A percentile compares a stretch with the other conserved stretches of the same genome.
Evolutionary conservation across 2,113 vertebrate genomes (phyloP).

Genomic region (Pycnonotus jocosus): DNA sequence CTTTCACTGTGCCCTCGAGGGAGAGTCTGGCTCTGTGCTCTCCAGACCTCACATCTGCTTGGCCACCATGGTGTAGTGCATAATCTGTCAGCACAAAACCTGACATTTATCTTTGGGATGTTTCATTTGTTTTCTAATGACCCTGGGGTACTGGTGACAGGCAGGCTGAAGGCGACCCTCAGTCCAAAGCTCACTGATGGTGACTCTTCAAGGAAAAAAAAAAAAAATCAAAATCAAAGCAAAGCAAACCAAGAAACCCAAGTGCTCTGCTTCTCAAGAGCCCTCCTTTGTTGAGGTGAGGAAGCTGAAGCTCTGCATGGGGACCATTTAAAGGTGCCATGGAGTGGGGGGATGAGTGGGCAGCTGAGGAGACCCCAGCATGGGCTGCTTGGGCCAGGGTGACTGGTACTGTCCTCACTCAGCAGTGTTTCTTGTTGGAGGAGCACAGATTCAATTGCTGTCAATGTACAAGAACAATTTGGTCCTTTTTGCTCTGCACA

Average conservation of each 20-base stretch:
- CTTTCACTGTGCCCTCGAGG: background rate
- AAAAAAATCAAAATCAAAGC: background rate
- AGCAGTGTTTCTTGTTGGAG: background rate
- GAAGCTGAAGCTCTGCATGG: background rate
- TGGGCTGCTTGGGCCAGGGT: rapidly evolving
- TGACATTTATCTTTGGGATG: background rate
- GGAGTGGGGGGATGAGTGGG: background rate
- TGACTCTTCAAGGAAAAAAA: background rate
- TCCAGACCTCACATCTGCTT: background rate
- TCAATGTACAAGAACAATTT: background rate
- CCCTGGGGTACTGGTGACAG: background rate
- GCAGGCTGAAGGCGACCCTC: background rate
- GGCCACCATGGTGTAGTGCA: background rate
- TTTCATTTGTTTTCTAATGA: background rate
- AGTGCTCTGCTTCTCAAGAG: background rate
- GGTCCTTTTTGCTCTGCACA: background rate
- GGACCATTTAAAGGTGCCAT: background rate
- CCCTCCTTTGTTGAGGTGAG: background rate
- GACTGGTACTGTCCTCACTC: background rate
- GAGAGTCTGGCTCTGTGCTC: background rate
- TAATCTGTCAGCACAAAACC: rapidly evolving
- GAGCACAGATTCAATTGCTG: background rate
- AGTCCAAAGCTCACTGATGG: background rate
- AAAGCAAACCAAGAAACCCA: background rate
- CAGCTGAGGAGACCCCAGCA: background rate